Conservation (phyloP, 2,113 vertebrate genomes). For the Heloderma charlesbogerti region DNA sequence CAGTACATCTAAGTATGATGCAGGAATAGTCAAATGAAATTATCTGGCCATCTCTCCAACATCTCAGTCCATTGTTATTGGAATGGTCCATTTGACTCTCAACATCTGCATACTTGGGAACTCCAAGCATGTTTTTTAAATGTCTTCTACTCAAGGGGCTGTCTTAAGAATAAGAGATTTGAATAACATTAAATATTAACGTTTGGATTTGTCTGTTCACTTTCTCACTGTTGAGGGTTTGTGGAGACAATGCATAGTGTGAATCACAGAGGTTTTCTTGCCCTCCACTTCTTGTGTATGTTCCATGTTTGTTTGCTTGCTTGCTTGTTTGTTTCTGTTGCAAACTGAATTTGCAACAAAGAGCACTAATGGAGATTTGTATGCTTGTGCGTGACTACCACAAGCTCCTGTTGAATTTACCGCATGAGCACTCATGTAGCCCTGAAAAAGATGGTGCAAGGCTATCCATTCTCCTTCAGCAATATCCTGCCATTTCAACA, state of each 20-base stretch:
- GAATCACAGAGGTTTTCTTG: background rate
- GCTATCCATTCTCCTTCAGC: background rate
- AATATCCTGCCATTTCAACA: background rate
- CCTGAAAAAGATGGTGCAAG: background rate
- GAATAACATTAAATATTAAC: background rate
- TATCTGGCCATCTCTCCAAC: background rate
- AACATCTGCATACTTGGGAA: background rate
- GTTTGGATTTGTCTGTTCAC: background rate
- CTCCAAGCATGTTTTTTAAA: background rate
- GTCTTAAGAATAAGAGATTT: background rate
- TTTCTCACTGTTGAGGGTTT: background rate
- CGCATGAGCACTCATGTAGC: background rate
- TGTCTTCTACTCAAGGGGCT: background rate
- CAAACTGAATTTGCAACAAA: background rate
- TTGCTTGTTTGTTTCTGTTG: background rate
- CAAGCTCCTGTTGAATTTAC: background rate
- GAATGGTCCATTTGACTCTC: background rate
- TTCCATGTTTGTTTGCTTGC: background rate
- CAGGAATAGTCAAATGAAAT: background rate
- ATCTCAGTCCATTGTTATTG: background rate
- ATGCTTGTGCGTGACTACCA: background rate
- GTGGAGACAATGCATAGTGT: background rate
- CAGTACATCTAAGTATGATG: background rate
- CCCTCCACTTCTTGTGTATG: background rate
- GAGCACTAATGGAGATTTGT: background rate